phyloP scores from a whole-genome alignment of 2,888 invertebrate genomes.

The Papilio protenor region DNA sequence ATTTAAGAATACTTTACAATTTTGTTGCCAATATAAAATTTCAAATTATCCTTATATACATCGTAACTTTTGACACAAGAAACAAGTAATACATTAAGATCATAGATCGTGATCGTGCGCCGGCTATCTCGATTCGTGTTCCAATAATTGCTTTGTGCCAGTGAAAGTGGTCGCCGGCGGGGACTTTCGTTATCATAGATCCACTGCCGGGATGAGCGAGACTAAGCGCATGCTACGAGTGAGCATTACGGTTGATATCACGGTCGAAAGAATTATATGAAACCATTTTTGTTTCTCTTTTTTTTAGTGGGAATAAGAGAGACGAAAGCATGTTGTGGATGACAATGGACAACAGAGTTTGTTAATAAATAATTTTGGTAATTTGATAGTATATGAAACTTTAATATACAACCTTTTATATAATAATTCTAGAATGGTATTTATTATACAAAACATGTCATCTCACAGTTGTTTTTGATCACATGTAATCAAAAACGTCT shows the following conservation, averaged over 20 bases:
- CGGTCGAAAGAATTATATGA: neutral
- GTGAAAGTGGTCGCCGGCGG: slow-evolving; percentile 74
- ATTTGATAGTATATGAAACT: neutral
- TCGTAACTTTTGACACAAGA: slow-evolving; percentile 1
- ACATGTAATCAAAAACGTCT: neutral
- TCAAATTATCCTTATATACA: neutral
- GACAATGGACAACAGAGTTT: neutral
- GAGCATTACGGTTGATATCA: neutral
- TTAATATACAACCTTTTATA: too few species aligned
- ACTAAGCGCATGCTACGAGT: neutral
- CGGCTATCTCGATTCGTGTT: slow-evolving; percentile 48
- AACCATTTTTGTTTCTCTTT: neutral
- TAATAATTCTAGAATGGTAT: neutral
- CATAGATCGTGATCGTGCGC: slow-evolving; percentile 13
- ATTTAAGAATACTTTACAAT: neutral
- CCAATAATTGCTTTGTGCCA: slow-evolving; percentile 50
- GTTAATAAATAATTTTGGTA: neutral
- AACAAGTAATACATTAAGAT: slow-evolving; percentile 14
- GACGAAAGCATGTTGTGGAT: neutral
- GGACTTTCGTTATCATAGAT: slow-evolving; percentile 69
- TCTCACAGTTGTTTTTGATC: neutral
- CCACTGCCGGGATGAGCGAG: slow-evolving; percentile 40
- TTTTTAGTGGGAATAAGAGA: neutral
- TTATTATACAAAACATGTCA: neutral
- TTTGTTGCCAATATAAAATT: neutral